A percentile compares a stretch with the other conserved stretches of the same genome.
Evolutionary conservation across 1,140 invertebrate species (phyloP).

Genomic region (Papilio machaon): DNA sequence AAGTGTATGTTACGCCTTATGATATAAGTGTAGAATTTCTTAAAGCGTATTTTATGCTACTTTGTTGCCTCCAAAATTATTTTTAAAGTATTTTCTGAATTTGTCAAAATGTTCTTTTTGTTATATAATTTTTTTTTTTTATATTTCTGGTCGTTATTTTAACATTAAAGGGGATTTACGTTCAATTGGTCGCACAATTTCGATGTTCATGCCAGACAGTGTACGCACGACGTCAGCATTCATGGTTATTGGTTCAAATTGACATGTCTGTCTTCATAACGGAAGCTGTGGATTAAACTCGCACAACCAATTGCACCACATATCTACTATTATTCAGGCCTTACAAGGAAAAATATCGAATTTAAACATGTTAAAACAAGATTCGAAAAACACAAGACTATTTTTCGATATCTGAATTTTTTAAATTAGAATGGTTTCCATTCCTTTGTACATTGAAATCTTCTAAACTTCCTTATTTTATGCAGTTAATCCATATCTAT

Average conservation of each 20-base stretch:
- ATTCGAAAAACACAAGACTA: no score
- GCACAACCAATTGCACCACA: conserved; percentile 38
- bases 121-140: conserved; percentile 13
- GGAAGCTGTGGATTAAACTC: conserved; percentile 55
- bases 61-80: no score
- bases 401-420: no score
- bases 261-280: conserved; percentile 77
- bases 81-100: no score
- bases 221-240: conserved; percentile 22
- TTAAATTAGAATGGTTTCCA: no score
- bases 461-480: no score
- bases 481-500: no score
- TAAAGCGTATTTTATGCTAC: no score
- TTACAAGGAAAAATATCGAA: not conserved
- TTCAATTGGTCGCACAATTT: conserved; percentile 34
- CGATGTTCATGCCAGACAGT: not conserved
- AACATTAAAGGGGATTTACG: not conserved
- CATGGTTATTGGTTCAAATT: conserved; percentile 70
- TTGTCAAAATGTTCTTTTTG: not conserved
- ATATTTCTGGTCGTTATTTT: not conserved
- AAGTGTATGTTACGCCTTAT: no score
- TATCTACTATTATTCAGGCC: not conserved
- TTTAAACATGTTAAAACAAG: not conserved
- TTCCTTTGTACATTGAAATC: no score
- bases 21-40: no score